These are phyloP conservation scores for Megalonaias nervosa DNA, from an alignment of 1,140 invertebrate genomes.

Conservation along the genomic window DNA sequence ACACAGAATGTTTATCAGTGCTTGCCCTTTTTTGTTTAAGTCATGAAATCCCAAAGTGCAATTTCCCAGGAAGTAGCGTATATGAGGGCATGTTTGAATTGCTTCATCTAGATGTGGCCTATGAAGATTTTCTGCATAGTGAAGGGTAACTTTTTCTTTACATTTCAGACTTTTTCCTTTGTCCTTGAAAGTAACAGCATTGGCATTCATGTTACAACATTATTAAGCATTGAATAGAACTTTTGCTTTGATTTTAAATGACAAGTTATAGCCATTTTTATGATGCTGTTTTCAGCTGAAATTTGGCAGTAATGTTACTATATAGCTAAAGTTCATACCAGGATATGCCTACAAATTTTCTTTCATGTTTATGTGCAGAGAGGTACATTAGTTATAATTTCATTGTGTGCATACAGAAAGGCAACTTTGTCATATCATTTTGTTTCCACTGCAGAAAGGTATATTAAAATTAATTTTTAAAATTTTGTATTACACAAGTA, in stretches of 20 bases:
- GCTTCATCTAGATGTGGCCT: slow-evolving; percentile 48
- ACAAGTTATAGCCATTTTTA: background rate
- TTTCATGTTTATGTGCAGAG: too few species aligned
- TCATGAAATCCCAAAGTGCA: slow-evolving; percentile 41
- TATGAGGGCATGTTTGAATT: slow-evolving; percentile 54
- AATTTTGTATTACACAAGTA: too few species aligned
- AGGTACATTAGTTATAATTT: too few species aligned
- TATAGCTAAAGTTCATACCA: too few species aligned
- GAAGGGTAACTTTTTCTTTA: slow-evolving; percentile 49
- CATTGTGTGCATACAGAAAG: too few species aligned
- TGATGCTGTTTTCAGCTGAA: too few species aligned
- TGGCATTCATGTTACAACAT: background rate
- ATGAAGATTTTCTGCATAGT: slow-evolving; percentile 56
- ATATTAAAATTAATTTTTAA: too few species aligned
- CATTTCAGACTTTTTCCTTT: background rate
- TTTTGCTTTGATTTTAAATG: background rate
- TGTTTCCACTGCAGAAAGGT: too few species aligned
- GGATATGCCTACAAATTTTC: too few species aligned
- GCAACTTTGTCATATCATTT: too few species aligned
- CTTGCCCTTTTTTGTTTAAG: slow-evolving; percentile 26
- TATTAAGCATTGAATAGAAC: background rate
- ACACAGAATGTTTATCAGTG: too few species aligned
- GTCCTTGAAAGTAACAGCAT: background rate
- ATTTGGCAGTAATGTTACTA: too few species aligned
- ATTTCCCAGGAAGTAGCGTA: slow-evolving; percentile 57